Percentiles rank a stretch among this genome's conserved stretches.
phyloP scores from a whole-genome alignment of 2,888 invertebrate species.

The Ethmia dodecea region DNA sequence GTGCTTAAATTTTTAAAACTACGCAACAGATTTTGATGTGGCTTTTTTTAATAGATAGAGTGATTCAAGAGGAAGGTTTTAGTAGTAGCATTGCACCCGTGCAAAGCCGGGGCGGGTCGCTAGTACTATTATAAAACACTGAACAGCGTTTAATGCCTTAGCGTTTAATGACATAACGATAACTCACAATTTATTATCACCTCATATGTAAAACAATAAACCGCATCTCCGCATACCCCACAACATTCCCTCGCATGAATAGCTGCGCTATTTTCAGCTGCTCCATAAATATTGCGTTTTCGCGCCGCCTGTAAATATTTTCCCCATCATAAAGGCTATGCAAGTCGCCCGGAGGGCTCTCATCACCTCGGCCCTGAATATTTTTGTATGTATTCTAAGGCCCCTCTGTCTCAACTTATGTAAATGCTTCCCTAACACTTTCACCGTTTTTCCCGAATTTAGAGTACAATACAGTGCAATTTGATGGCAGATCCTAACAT shows the following conservation, averaged over 20 bases:
- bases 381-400: constrained; percentile 59
- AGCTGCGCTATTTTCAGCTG: constrained; percentile 41
- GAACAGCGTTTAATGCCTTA: too few species aligned
- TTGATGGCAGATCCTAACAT: constrained; percentile 62
- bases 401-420: constrained; percentile 76
- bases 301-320: constrained; percentile 64
- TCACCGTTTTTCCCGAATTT: constrained; percentile 71
- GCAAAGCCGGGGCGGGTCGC: too few species aligned
- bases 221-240: constrained; percentile 32
- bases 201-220: constrained; percentile 49
- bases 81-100: too few species aligned
- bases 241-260: constrained; percentile 35
- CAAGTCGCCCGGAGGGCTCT: constrained; percentile 63
- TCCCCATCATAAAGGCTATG: constrained; percentile 64
- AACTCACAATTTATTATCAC: constrained; percentile 43
- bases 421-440: constrained; percentile 73
- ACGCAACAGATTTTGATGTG: too few species aligned
- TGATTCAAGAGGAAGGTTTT: too few species aligned
- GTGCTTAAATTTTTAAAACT: too few species aligned
- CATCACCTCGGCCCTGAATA: constrained; percentile 73
- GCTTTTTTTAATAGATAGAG: too few species aligned
- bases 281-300: constrained; percentile 65
- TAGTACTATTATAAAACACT: too few species aligned
- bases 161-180: too few species aligned
- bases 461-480: constrained; percentile 70